phyloP scores from a whole-genome alignment of 2,797 vertebrate species.

The Menidia menidia region DNA sequence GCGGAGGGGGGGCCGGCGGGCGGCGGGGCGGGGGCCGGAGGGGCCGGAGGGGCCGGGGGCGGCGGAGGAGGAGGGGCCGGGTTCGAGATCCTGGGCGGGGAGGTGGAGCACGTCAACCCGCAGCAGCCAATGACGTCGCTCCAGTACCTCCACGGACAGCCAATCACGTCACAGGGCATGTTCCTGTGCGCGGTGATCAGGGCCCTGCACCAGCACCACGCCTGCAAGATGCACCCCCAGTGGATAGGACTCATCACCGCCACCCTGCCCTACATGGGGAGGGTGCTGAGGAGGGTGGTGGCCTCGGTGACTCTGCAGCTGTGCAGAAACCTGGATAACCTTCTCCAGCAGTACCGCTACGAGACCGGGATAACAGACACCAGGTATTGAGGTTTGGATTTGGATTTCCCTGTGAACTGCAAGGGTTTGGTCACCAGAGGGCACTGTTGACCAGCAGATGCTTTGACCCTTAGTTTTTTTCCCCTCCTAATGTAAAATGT shows the following conservation, averaged over 20 bases:
- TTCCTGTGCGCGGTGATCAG: conserved; percentile 97
- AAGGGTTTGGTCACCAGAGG: conserved; percentile 60
- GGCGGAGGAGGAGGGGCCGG: conserved; percentile 83
- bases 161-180: conserved; percentile 98
- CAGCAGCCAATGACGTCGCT: conserved; percentile 97
- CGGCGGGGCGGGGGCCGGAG: conserved; percentile 80
- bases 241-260: conserved; percentile 97
- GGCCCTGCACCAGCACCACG: conserved; percentile 95
- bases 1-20: conserved; percentile 80
- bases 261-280: conserved; percentile 97
- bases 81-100: conserved; percentile 91
- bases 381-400: conserved; percentile 81
- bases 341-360: conserved; percentile 96
- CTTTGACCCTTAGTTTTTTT: background rate
- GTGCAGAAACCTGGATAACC: conserved; percentile 96
- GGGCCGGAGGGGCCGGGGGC: conserved; percentile 84
- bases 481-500: background rate
- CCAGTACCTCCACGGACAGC: conserved; percentile 96
- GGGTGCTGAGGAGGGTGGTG: conserved; percentile 93
- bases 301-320: conserved; percentile 97
- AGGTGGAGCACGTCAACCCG: conserved; percentile 94
- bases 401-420: background rate
- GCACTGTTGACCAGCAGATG: conserved; percentile 39
- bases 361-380: conserved; percentile 91
- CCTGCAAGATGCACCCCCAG: conserved; percentile 98